A percentile compares a stretch with the other conserved stretches of the same genome.
Conservation (phyloP, 2,888 invertebrate genomes). For the Pammene fasciana region DNA sequence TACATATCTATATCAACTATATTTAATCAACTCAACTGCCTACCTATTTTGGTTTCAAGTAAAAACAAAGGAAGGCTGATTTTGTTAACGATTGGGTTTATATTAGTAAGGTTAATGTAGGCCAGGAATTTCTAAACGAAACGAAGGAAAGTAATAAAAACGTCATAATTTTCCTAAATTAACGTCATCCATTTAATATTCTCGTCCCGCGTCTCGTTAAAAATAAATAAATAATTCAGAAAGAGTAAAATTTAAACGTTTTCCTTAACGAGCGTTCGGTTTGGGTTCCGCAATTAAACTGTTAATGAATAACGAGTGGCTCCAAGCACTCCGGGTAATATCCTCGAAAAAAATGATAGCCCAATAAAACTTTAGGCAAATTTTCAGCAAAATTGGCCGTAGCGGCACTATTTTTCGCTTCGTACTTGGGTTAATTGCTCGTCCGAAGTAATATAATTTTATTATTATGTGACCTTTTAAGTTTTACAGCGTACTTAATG, state of each 20-base stretch:
- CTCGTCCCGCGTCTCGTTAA: slow-evolving; percentile 30
- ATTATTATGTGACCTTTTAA: not conserved
- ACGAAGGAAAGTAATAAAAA: not conserved
- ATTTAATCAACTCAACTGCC: too few species aligned
- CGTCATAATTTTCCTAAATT: slow-evolving; percentile 6
- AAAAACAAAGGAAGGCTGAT: too few species aligned
- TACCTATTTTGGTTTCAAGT: too few species aligned
- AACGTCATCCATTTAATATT: slow-evolving; percentile 8
- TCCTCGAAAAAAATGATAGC: slow-evolving; percentile 3
- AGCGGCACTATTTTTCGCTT: not conserved
- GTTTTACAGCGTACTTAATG: not conserved
- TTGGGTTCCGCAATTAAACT: slow-evolving; percentile 34
- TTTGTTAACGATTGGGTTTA: too few species aligned
- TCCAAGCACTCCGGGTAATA: slow-evolving; percentile 23
- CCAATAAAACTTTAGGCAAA: slow-evolving; percentile 2
- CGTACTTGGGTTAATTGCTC: not conserved
- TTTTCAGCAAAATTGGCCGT: slow-evolving; percentile 6
- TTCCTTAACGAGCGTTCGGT: slow-evolving; percentile 38
- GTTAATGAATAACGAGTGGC: slow-evolving; percentile 39
- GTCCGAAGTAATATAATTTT: slow-evolving; percentile 2
- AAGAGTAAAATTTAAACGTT: slow-evolving; percentile 39
- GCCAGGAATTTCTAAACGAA: not conserved
- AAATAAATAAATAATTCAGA: slow-evolving; percentile 41
- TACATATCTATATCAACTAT: too few species aligned
- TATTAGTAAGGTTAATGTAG: not conserved